These are phyloP conservation scores for Anoplopoma fimbria DNA, from an alignment of 2,113 vertebrate genomes.

Conservation along the genomic window DNA sequence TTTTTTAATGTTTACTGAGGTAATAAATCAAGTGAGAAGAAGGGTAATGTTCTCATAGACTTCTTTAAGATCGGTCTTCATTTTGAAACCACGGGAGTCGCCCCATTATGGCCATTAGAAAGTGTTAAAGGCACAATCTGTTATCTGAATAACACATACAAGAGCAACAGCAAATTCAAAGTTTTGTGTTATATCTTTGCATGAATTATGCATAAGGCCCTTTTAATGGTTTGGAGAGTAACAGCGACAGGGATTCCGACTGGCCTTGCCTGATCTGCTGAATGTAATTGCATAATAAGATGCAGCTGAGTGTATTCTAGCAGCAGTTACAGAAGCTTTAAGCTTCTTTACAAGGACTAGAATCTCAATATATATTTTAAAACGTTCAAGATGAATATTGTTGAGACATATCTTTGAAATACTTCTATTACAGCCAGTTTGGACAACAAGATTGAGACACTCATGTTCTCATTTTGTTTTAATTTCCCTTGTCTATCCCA, in stretches of 20 bases:
- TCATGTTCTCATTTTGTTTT: too few relatives aligned
- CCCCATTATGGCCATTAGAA: too few relatives aligned
- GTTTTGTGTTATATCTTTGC: background rate
- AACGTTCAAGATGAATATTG: background rate
- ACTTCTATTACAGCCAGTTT: background rate
- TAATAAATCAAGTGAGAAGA: too few relatives aligned
- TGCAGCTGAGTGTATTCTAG: background rate
- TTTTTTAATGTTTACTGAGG: too few relatives aligned
- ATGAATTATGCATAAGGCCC: too few relatives aligned
- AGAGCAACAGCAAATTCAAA: background rate
- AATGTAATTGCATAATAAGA: background rate
- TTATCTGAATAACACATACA: background rate
- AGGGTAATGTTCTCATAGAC: too few relatives aligned
- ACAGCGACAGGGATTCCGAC: too few relatives aligned
- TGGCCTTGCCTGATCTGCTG: too few relatives aligned
- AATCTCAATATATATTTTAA: background rate
- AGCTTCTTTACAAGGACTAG: background rate
- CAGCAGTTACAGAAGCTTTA: background rate
- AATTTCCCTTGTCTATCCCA: background rate
- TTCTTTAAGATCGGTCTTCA: too few relatives aligned
- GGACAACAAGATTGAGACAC: background rate
- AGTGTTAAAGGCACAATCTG: background rate
- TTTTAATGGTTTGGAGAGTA: too few relatives aligned
- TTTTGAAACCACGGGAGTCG: too few relatives aligned
- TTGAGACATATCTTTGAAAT: background rate